Conservation (phyloP, 2,113 vertebrate genomes). For the Syngnathus scovelli region DNA sequence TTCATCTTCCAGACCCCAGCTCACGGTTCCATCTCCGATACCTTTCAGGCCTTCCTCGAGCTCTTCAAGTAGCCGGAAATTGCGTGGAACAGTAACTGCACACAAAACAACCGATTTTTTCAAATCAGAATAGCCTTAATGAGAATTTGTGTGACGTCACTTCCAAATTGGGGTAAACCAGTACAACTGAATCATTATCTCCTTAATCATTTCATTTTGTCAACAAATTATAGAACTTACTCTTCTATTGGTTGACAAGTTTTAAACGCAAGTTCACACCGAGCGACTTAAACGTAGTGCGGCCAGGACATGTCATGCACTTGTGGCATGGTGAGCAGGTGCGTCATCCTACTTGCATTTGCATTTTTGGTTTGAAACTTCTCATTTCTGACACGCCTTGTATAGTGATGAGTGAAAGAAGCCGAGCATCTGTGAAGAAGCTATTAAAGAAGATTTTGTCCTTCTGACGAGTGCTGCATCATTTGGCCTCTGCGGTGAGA, state of each 20-base stretch:
- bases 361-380: neutral
- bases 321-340: neutral
- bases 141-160: no score
- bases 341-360: no score
- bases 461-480: constrained; percentile 31
- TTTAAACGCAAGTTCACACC: neutral
- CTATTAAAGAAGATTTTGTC: neutral
- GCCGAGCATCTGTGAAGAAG: neutral
- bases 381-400: neutral
- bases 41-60: constrained; percentile 96
- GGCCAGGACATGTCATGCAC: neutral
- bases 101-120: neutral
- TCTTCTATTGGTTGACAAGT: no score
- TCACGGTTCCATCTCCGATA: constrained; percentile 93
- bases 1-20: constrained; percentile 96
- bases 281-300: no score
- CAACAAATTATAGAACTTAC: no score
- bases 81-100: constrained; percentile 90
- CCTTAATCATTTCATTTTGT: no score
- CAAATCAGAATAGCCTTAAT: no score
- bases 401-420: neutral
- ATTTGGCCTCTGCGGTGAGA: constrained; percentile 51
- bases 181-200: no score
- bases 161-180: no score
- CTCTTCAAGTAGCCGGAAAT: constrained; percentile 97